phyloP scores from a whole-genome alignment of 1,140 invertebrate species.

The Pseudomyrmex dendroicus region DNA sequence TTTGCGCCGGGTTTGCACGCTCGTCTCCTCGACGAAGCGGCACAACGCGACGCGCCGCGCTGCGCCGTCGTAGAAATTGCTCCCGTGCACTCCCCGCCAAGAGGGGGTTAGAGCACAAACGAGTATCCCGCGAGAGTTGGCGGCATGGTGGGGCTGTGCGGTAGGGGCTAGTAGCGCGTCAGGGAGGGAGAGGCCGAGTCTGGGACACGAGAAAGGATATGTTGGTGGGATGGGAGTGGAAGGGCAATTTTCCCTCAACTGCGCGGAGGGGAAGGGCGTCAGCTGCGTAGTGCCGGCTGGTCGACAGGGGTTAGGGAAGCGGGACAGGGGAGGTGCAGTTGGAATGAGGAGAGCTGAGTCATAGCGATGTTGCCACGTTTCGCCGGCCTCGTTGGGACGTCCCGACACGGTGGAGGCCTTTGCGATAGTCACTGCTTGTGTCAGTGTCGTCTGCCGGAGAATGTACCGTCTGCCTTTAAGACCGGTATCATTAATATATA shows the following conservation, averaged over 20 bases:
- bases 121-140: conserved; percentile 68
- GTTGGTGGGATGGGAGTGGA: conserved; percentile 37
- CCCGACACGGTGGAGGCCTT: conserved; percentile 53
- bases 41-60: conserved; percentile 51
- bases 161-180: conserved; percentile 51
- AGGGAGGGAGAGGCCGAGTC: conserved; percentile 68
- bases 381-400: conserved; percentile 71
- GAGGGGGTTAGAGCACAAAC: conserved; percentile 66
- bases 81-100: conserved; percentile 30
- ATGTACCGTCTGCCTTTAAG: conserved; percentile 37
- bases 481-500: no score
- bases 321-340: conserved; percentile 68
- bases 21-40: conserved; percentile 72
- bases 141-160: conserved; percentile 31
- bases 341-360: conserved; percentile 82
- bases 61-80: conserved; percentile 68
- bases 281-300: conserved; percentile 78
- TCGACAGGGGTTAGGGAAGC: conserved; percentile 55
- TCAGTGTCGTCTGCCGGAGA: conserved; percentile 69
- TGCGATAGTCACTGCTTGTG: conserved; percentile 69
- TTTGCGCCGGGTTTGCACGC: conserved; percentile 74
- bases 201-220: conserved; percentile 80
- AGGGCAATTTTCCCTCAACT: conserved; percentile 46
- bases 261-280: conserved; percentile 79
- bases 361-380: conserved; percentile 84